Base-by-base conservation (phyloP, 2,888 invertebrate species). In the Drosophila dives region DNA sequence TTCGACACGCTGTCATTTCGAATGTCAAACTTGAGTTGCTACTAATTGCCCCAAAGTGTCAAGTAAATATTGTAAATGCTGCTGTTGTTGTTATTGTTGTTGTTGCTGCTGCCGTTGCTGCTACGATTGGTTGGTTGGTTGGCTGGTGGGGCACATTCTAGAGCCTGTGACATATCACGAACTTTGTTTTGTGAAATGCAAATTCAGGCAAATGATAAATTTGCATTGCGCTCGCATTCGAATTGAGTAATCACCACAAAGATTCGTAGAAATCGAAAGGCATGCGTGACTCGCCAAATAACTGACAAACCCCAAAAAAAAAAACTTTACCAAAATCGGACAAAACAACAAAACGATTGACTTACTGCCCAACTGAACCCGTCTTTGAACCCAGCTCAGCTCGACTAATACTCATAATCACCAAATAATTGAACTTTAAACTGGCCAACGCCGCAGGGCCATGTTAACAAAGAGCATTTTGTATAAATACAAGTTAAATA, bases 121-220 rank as follows among this genome's bases (percentile, higher is more conserved):
- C 23, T 60, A 34, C 20, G 36, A 45, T 40, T 63, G 20, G 20
- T 51, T 23, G 20, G 20, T 42, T 66, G 71, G 63, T n/a, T n/a
- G 20, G 20, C 45, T 66, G 71, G 63, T 55, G 72, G 58, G 56
- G 74, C 77, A 76, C 86, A 83, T 86, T 90, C 86, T 86, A 89
- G 86, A 81, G 89, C 87, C 89, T 75, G 79, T 86, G 86, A 86
- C 86, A 86, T 86, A 86, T 86, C 86, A 86, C 86, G 86, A 85
- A 85, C 74, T 84, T 65, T 83, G 75, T 59, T 61, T 55, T 65
- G 74, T 64, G 83, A 84, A 85, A 84, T 84, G 84, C 90, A 89
- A 84, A 84, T 83, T 89, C 73, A 70, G 61, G 51, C 54, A 60
- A 65, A 64, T 61, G 79, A 84, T 83, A 71, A 72, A 89, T 89